Conservation (phyloP, 2,113 vertebrate genomes). For the Pseudorasbora parva region DNA sequence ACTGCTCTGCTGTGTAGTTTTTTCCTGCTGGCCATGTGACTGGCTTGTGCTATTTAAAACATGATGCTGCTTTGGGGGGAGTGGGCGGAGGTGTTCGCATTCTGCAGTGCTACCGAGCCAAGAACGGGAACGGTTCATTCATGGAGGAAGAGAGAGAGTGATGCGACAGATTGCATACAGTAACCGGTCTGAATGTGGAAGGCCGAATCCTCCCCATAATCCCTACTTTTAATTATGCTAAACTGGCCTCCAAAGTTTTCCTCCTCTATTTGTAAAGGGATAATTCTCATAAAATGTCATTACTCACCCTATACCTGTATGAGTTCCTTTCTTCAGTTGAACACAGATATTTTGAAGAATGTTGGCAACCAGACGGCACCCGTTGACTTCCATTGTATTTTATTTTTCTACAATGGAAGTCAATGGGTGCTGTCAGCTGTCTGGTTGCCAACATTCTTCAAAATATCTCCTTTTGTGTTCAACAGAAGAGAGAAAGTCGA, state of each 20-base stretch:
- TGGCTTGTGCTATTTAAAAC: slow-evolving; percentile 71
- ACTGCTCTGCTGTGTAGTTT: slow-evolving; percentile 65
- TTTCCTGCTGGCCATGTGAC: slow-evolving; percentile 69
- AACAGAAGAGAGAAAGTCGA: too few species aligned
- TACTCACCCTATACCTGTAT: too few species aligned
- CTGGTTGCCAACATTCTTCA: too few species aligned
- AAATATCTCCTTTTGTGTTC: too few species aligned
- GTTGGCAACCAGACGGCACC: too few species aligned
- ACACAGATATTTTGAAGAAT: too few species aligned
- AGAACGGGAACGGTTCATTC: slow-evolving; percentile 52
- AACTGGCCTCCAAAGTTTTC: background rate
- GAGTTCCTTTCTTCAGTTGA: too few species aligned
- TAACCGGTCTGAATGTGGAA: slow-evolving; percentile 63
- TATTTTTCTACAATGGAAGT: too few species aligned
- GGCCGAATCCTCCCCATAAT: background rate
- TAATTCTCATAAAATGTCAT: too few species aligned
- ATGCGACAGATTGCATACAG: slow-evolving; percentile 73
- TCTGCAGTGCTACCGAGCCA: slow-evolving; percentile 55
- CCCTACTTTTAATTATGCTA: background rate
- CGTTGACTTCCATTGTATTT: too few species aligned
- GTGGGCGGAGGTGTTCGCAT: slow-evolving; percentile 59
- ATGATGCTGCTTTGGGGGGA: slow-evolving; percentile 51
- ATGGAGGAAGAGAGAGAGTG: slow-evolving; percentile 39
- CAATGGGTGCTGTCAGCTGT: too few species aligned
- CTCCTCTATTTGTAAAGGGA: too few species aligned